Evolutionary conservation across 2,797 vertebrate genomes (phyloP), one percentile per base, ranked within the genome.

Genomic region (Falco berigora): DNA sequence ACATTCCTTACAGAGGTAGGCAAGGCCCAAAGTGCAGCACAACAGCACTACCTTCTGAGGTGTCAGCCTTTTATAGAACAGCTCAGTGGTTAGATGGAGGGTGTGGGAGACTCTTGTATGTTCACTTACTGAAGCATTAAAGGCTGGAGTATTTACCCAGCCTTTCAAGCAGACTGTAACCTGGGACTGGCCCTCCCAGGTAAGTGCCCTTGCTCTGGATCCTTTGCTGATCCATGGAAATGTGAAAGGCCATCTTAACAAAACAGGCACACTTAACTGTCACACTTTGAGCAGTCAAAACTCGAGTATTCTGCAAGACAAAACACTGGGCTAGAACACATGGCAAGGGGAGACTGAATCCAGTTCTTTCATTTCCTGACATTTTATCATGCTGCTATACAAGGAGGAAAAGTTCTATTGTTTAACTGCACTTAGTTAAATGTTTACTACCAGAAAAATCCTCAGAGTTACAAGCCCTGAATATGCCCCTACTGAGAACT

Each of bases 1-100:
- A 44, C 27, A 25, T 22, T 52, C 12, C 7, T 27, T 34, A 6
- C 24, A 10, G 12, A 90, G 78, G 23, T 32, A 69, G 19, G 10
- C 0, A 5, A 62, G 47, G 27, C 47, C 42, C n/a, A 4, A 52
- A 47, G 18, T 0, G 10, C 66, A 68, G 22, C 38, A 7, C 0
- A 5, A 32, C 1, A 49, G 10, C 52, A 10, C 49, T 58, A 9
- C 25, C 25, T 38, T 27, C 20, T 32, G 44, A 77, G 47, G 8
- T 12, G 47, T 14, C 55, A 69, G 74, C 16, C 27, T 46, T 46
- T 8, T 28, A 17, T 0, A 9, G 20, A 73, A 32, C 34, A 80
- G 82, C 64, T 92, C 66, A 34, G 5, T n/a, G 34, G 40, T 21
- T 47, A 42, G 19, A 27, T 40, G 59, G 28, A n/a, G 49, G 14